phyloP scores from a whole-genome alignment of 2,113 vertebrate genomes.

The Ancistrus triradiatus region DNA sequence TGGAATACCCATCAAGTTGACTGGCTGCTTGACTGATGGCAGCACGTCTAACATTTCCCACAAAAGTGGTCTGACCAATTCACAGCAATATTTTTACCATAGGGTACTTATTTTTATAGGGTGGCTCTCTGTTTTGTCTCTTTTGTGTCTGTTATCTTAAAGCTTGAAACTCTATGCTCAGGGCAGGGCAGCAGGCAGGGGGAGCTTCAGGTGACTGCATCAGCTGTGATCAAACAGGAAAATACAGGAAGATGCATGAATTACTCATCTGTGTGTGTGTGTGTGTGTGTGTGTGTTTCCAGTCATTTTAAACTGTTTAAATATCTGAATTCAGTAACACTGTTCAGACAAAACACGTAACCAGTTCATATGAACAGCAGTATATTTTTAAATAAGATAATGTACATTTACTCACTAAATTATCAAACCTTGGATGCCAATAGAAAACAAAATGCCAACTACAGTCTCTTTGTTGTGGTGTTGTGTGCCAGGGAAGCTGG shows the following conservation, averaged over 20 bases:
- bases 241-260: background rate
- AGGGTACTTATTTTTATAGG: background rate
- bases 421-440: too few species aligned
- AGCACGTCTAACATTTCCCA: background rate
- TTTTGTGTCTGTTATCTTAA: background rate
- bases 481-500: too few species aligned
- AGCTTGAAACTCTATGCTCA: background rate
- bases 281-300: too few species aligned
- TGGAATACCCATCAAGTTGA: background rate
- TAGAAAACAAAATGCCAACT: too few species aligned
- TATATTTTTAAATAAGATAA: too few species aligned
- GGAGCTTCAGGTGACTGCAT: slow-evolving; percentile 22
- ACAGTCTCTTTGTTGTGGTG: too few species aligned
- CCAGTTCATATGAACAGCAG: too few species aligned
- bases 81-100: background rate
- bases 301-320: too few species aligned
- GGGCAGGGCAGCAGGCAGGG: slow-evolving; percentile 2
- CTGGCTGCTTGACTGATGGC: background rate
- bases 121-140: background rate
- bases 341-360: too few species aligned
- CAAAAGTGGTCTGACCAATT: slow-evolving; percentile 3
- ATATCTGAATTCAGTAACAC: too few species aligned
- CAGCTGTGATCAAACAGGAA: slow-evolving; percentile 8
- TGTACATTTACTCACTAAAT: too few species aligned
- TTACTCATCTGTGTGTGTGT: too few species aligned